Evolutionary conservation across 2,888 invertebrate species (phyloP), one percentile per base, ranked within the genome.

Genomic region (Latrodectus elegans): DNA sequence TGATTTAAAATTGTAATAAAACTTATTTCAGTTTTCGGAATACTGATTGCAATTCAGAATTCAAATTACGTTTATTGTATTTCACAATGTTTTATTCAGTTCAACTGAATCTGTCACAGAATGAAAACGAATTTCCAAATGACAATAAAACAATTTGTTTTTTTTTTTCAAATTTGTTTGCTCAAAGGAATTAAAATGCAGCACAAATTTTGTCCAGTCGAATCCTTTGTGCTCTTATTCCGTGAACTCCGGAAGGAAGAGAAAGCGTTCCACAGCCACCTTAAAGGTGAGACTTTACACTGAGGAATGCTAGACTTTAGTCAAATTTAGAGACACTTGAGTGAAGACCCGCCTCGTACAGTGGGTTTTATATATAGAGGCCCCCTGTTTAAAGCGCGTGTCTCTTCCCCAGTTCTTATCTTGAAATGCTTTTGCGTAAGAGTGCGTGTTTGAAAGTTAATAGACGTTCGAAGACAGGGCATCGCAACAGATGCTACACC

Each of bases 341-440:
- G 77, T 53, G 65, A 52, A 64, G 64, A 55, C 74, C 60, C 22
- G 67, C 15, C 38, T 70, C 11, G 49, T 17, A 53, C 81, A 78
- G 81, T 86, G 86, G 76, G 86, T 86, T 81, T 86, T 86, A 86
- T 86, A 86, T 86, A 86, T 81, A 86, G 86, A 72, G 80, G 83
- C 17, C 55, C 14, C n/a, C 55, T 70, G 49, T 72, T 72, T 73
- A 53, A 51, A 73, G 77, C 86, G 60, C 86, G 81, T 67, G 77
- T 15, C 17, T 15, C 73, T 49, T 72, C 55, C 81, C 70, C 26
- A 26, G 52, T 70, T 49, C 76, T 86, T 81, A 81, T 86, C 86
- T 53, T n/a, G 60, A 22, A 14, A 75, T 65, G 72, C 77, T 86
- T 86, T 81, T 81, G 77, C 81, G 86, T 86, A 80, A 81, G 81